Conservation (phyloP, 2,113 vertebrate species). For the Mirza zaza region DNA sequence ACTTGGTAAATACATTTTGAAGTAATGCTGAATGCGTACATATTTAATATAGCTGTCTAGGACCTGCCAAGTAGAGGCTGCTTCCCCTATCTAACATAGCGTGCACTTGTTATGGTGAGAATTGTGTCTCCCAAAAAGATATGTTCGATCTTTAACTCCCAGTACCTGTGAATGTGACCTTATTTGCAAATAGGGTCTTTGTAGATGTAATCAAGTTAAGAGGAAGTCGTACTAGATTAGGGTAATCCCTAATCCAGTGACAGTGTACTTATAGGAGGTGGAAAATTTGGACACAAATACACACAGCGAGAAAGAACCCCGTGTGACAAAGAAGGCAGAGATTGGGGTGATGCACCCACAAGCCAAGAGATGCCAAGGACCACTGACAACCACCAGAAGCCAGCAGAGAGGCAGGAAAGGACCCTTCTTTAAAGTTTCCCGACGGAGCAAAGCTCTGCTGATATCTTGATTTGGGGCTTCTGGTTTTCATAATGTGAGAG, state of each 20-base stretch:
- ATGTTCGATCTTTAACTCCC: background rate
- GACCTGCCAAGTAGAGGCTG: background rate
- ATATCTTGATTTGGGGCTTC: background rate
- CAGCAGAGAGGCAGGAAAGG: background rate
- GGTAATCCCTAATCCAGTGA: background rate
- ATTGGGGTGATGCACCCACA: background rate
- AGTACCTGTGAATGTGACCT: background rate
- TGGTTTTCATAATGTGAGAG: background rate
- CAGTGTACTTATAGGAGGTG: background rate
- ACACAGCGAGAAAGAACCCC: rapidly evolving
- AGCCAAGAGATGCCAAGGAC: background rate
- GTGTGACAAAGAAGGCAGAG: background rate
- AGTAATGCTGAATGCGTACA: background rate
- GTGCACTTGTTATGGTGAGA: background rate
- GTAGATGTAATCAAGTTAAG: background rate
- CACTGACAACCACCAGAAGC: background rate
- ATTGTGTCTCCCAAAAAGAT: background rate
- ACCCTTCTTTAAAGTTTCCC: background rate
- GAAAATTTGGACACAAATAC: background rate
- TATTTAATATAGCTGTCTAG: background rate
- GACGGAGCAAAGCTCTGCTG: too few species aligned
- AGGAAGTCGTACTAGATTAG: background rate
- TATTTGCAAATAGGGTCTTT: background rate
- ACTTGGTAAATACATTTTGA: background rate
- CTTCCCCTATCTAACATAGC: background rate